Conservation (phyloP, 2,888 invertebrate genomes). For the Netelia virgata region DNA sequence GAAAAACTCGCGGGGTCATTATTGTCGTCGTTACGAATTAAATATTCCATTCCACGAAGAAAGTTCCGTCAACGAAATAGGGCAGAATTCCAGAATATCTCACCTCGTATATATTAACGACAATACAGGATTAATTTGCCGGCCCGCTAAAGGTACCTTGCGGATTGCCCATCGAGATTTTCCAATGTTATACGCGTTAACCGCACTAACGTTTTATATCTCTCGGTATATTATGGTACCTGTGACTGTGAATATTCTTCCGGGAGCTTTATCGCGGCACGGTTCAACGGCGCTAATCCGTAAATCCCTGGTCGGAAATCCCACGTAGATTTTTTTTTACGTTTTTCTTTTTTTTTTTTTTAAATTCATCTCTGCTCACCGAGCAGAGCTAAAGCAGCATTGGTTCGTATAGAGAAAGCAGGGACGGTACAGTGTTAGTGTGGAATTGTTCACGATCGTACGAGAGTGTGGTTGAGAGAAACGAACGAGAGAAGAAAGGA, state of each 20-base stretch:
- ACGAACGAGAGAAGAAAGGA: slow-evolving; percentile 43
- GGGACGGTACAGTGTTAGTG: neutral
- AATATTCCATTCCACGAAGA: neutral
- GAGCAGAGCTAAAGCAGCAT: slow-evolving; percentile 28
- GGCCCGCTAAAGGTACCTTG: slow-evolving; percentile 47
- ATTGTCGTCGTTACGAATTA: too few relatives aligned
- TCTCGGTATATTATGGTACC: slow-evolving; percentile 1
- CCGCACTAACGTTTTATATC: slow-evolving; percentile 32
- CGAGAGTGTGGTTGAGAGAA: slow-evolving; percentile 43
- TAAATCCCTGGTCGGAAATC: slow-evolving; percentile 67
- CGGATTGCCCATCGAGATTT: slow-evolving; percentile 63
- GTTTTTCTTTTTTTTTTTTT: slow-evolving; percentile 27
- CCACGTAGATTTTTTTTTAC: slow-evolving; percentile 34
- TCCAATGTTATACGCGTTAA: slow-evolving; percentile 70
- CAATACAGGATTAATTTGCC: slow-evolving; percentile 63
- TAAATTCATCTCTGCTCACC: slow-evolving; percentile 38
- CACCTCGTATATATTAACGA: neutral
- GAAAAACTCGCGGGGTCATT: too few relatives aligned
- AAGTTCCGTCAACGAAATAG: neutral
- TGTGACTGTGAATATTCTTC: slow-evolving; percentile 64
- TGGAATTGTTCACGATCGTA: slow-evolving; percentile 22
- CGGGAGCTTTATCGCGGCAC: slow-evolving; percentile 61
- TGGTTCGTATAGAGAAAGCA: neutral
- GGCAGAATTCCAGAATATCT: neutral
- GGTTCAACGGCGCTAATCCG: slow-evolving; percentile 70